Conservation (phyloP, 2,113 vertebrate species). For the Tragelaphus imberbis region DNA sequence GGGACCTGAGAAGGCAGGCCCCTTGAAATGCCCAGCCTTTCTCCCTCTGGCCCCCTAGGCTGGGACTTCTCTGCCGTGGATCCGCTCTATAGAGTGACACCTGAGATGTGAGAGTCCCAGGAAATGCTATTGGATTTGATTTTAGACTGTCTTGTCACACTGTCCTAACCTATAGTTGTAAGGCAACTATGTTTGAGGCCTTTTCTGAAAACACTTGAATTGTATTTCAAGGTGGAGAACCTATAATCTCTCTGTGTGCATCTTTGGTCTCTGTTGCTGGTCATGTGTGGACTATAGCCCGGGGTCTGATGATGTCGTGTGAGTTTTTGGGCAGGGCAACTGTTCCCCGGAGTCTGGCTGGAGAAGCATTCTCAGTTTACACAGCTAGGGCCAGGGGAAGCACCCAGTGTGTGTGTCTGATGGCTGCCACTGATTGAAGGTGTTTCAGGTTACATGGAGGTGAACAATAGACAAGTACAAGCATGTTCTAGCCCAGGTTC, state of each 20-base stretch:
- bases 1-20: neutral
- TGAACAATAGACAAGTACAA: neutral
- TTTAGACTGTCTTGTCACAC: neutral
- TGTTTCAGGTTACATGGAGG: neutral
- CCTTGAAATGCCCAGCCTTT: neutral
- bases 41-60: neutral
- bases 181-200: neutral
- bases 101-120: neutral
- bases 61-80: neutral
- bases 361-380: neutral
- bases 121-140: neutral
- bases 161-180: neutral
- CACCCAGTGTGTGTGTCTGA: neutral
- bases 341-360: neutral
- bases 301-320: rapidly evolving
- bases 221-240: neutral
- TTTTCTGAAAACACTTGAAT: neutral
- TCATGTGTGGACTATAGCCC: rapidly evolving
- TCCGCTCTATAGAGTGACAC: neutral
- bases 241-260: neutral
- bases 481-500: neutral
- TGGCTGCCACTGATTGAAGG: neutral
- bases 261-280: neutral
- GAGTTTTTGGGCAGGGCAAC: neutral
- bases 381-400: too few species aligned